Evolutionary conservation across 2,113 vertebrate genomes (phyloP).

Genomic region (Campylorhamphus procurvoides): DNA sequence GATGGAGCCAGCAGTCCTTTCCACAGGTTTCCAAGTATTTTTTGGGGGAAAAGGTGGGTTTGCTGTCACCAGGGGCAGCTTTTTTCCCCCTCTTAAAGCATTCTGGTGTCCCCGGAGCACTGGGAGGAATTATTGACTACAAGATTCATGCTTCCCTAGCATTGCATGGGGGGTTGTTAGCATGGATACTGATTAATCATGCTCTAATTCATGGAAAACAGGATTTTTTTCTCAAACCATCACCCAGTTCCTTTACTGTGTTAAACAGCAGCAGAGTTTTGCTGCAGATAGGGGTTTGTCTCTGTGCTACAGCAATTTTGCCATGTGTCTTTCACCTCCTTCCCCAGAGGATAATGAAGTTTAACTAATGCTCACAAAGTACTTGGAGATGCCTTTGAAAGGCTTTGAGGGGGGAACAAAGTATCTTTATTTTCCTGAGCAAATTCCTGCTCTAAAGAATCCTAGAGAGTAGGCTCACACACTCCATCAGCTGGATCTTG

Average conservation of each 20-base stretch:
- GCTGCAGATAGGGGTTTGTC: not conserved
- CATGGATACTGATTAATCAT: constrained; percentile 26
- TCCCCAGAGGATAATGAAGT: not conserved
- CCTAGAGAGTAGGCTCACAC: not conserved
- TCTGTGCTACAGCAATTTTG: not conserved
- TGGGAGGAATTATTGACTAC: not conserved
- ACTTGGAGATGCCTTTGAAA: not conserved
- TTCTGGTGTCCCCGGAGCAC: not conserved
- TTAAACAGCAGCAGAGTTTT: not conserved
- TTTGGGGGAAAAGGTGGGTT: not conserved
- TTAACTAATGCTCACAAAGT: not conserved
- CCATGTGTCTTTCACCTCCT: not conserved
- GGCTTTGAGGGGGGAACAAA: not conserved
- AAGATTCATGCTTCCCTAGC: not conserved
- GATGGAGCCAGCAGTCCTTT: not conserved
- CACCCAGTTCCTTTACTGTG: not conserved
- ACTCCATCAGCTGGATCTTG: constrained; percentile 33
- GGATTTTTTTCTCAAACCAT: not conserved
- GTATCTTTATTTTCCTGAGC: not conserved
- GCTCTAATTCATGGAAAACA: constrained; percentile 29
- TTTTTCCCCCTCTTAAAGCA: not conserved
- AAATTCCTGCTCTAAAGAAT: not conserved
- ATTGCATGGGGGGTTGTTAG: not conserved
- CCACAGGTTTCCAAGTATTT: not conserved
- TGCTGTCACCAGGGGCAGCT: not conserved